A percentile compares a stretch with the other conserved stretches of the same genome.
Evolutionary conservation across 2,797 vertebrate genomes (phyloP).

Genomic region (Acipenser transmontanus): DNA sequence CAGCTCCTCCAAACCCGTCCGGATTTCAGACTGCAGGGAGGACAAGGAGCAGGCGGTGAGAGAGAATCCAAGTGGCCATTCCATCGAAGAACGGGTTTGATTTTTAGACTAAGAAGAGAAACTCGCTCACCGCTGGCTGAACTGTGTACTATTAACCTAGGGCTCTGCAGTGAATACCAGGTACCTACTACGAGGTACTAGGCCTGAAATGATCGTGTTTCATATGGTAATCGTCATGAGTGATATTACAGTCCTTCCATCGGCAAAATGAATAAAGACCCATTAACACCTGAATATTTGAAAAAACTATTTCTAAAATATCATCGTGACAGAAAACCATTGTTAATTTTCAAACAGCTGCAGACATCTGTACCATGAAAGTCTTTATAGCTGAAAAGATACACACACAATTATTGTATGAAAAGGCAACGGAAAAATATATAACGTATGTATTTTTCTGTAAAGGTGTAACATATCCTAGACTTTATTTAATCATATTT

Average conservation of each 20-base stretch:
- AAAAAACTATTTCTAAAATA: neutral
- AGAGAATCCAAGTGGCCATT: neutral
- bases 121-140: neutral
- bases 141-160: neutral
- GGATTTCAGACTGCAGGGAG: slow-evolving; percentile 71
- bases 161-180: neutral
- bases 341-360: slow-evolving; percentile 16
- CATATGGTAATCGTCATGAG: slow-evolving; percentile 12
- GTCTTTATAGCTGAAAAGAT: too few species aligned
- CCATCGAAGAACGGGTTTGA: too few species aligned
- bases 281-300: slow-evolving; percentile 3
- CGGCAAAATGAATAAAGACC: neutral
- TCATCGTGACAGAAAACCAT: slow-evolving; percentile 42
- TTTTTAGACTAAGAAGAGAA: neutral
- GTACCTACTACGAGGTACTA: neutral
- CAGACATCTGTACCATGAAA: neutral
- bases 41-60: neutral
- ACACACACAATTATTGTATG: too few species aligned
- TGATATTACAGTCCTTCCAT: slow-evolving; percentile 12
- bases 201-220: neutral
- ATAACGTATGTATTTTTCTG: too few species aligned
- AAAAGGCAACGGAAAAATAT: too few species aligned
- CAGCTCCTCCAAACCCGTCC: slow-evolving; percentile 83
- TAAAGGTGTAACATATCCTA: neutral
- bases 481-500: too few species aligned